Base-by-base conservation (phyloP, 2,888 invertebrate species). In the Harmothoe impar region DNA sequence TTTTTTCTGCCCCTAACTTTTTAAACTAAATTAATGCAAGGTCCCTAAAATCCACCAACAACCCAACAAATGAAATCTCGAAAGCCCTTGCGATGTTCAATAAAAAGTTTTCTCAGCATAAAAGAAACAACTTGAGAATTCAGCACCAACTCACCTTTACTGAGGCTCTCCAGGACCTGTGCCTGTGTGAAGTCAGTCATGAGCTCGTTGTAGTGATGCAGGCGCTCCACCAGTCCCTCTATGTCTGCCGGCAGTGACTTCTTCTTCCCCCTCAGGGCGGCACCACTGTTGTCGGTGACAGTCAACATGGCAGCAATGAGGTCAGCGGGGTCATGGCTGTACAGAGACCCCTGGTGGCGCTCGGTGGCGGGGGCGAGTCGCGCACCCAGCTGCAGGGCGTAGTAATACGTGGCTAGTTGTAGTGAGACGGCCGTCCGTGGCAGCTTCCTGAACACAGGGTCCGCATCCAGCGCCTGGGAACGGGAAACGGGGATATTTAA, bases 151-250 rank as follows among this genome's bases (percentile, higher is more conserved):
- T 43, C 25, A 86, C 96, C 96, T 94, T 95, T 95, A 51, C 96
- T 96, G 56, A 96, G 94, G 51, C 94, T 93, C 88, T 95, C 94
- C 25, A 96, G 93, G 20, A 95, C 94, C 92, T 96, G 95, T 17
- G 96, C 96, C 93, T 96, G 96, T 54, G 94, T 94, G 92, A 95
- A 96, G 92, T 96, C 96, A 54, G 94, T 94, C 91, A 96, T 92
- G 93, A 95, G 93, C 56, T 95, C 95, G 81, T 94, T 93, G 91
- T 96, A 96, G 51, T 94, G 93, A 33, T 94, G 91, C 84, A 96
- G 93, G 78, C 95, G 94, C 25, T 93, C 92, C 3, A 94, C 93
- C 86, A 94, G 92, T 31, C 92, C 92, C 51, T 91, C 84, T 93
- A 93, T 93, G 72, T 93, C 93, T 90, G 90, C 31, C 31, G 29